Base-by-base conservation (phyloP, 2,797 vertebrate genomes). In the Oreortyx pictus region DNA sequence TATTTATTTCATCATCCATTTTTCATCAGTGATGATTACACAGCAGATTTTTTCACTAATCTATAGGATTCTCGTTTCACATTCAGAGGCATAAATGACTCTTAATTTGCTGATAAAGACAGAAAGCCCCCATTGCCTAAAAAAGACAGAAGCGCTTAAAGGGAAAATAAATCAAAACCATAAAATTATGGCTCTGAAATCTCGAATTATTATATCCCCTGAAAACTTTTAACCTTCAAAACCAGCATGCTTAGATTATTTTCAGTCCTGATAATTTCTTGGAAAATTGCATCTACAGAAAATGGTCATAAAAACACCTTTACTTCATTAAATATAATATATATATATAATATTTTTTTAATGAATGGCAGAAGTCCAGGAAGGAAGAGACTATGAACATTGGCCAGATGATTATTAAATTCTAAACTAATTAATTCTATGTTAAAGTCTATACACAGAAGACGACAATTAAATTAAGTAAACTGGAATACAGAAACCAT, bases 171-270 rank as follows among this genome's bases (percentile, higher is more conserved):
- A 91, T 92, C 64, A 90, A 84, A 82, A 7, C 6, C 44, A 86
- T 76, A 83, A 86, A 93, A 90, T 49, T 84, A 39, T 33, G 35
- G 59, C 79, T 80, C 52, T 77, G 43, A 35, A 80, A 75, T 89
- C 75, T 80, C 75, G 75, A 91, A 92, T 95, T 93, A 90, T 46
- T 20, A 80, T 87, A 13, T 85, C 15, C 59, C 68, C 54, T 59
- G 62, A 89, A 94, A 91, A 82, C 24, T 79, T 59, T 88, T 66
- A 90, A 82, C 86, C 59, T 89, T 80, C 75, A 91, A 94, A 90
- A 56, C 29, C 39, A 82, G 10, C 52, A 88, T 0, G 31, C 23
- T 22, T 86, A 61, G 17, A 84, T 82, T 82, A 88, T 37, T 94
- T 86, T 57, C 49, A 80, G 82, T 65, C 73, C 82, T 3, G 2